Evolutionary conservation across 2,888 invertebrate genomes (phyloP).

Genomic region (Labia minor): DNA sequence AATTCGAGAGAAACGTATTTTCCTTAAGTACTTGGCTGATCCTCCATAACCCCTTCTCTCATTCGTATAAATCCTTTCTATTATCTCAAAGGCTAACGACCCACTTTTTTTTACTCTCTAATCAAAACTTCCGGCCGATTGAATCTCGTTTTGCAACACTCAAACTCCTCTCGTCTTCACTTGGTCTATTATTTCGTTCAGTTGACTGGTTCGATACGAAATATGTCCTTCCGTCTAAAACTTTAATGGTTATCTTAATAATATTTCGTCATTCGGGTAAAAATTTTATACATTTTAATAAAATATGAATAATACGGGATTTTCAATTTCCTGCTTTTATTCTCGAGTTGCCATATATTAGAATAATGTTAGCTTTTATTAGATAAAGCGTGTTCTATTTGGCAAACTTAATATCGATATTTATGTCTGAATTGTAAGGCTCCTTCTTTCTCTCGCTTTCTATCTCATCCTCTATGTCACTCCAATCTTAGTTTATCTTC

Average conservation of each 20-base stretch:
- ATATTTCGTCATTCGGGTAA: neutral
- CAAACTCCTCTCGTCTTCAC: neutral
- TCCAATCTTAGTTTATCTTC: no score
- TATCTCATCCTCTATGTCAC: no score
- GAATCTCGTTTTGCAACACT: neutral
- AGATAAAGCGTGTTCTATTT: no score
- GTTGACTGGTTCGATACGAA: neutral
- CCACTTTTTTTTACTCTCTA: neutral
- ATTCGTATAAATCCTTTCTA: neutral
- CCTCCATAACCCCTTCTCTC: no score
- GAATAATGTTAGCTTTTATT: neutral
- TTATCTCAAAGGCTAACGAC: neutral
- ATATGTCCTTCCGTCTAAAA: neutral
- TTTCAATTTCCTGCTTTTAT: neutral
- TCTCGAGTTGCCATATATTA: neutral
- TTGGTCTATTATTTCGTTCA: conserved; percentile 5
- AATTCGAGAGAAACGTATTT: no score
- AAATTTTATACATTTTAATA: neutral
- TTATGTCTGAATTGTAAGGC: no score
- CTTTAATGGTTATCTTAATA: conserved; percentile 1
- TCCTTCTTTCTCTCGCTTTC: no score
- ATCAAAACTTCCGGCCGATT: conserved; percentile 13
- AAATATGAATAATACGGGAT: neutral
- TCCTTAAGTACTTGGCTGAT: no score
- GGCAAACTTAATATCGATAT: no score